Evolutionary conservation across 2,888 invertebrate species (phyloP), one percentile per base, ranked within the genome.

Genomic region (Eudemis profundana): DNA sequence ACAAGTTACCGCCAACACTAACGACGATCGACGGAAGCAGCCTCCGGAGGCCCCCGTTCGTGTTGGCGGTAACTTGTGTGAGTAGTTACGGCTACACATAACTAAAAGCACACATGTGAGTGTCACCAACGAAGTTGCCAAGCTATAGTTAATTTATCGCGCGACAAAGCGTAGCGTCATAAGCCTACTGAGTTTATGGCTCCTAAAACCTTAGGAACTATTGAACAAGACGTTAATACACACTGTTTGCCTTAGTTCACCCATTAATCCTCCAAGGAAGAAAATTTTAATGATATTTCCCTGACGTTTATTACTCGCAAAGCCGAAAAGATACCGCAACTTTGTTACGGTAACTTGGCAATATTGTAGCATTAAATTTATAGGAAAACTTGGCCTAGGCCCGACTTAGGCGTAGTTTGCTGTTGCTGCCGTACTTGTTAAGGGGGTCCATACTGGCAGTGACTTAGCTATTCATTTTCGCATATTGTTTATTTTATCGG

Each of bases 351-450:
- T 63, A 70, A 78, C 77, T 69, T 68, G 67, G 72, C 70, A 70
- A 71, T 75, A 73, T 73, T 77, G 76, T 74, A 71, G 72, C 75
- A 75, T 76, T 74, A 76, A 82, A 85, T 84, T 85, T 85, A 85
- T 86, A 77, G 79, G 72, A 67, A 73, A 84, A 86, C 77, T 83
- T 83, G 54, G 63, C 64, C 69, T 61, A 50, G 61, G 67, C 59
- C 67, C 67, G 72, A 71, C 70, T 77, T 73, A 73, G 75, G 67
- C 75, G 27, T 12, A 10, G 44, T 17, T 27, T 17, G 42, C 27
- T 42, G 36, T 42, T 36, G 15, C 29, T 8, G 8, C 10, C 7
- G 4, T 15, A n/a, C 54, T 29, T n/a, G 17, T 29, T 29, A 56
- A 56, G 56, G 29, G 5, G 56, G n/a, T 56, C 8, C 14, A 3